Percentiles rank a stretch among this genome's conserved stretches.
Conservation (phyloP, 2,888 invertebrate genomes). For the Cinara cedri region DNA sequence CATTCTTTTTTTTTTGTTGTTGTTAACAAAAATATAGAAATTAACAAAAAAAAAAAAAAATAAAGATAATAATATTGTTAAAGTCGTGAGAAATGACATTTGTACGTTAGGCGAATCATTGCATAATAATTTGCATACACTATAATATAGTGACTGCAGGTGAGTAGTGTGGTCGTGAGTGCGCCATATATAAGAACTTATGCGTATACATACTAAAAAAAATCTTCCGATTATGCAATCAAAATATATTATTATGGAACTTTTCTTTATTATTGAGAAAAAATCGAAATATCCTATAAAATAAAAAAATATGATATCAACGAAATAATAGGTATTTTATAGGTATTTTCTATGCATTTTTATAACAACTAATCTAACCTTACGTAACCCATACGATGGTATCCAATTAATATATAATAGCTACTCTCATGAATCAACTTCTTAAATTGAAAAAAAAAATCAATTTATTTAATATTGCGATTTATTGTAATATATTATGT, state of each 20-base stretch:
- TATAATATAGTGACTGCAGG: neutral
- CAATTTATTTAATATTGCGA: too few relatives aligned
- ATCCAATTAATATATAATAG: too few relatives aligned
- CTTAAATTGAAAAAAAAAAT: too few relatives aligned
- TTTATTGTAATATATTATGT: too few relatives aligned
- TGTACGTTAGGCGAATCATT: neutral
- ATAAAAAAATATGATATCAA: too few relatives aligned
- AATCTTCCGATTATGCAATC: constrained; percentile 25
- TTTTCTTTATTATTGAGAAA: too few relatives aligned
- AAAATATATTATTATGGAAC: neutral
- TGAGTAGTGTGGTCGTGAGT: neutral
- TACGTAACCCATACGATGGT: too few relatives aligned
- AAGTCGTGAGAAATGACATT: constrained; percentile 22
- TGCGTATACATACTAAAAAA: constrained; percentile 13
- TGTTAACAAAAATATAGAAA: constrained; percentile 14
- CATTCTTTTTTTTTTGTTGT: neutral
- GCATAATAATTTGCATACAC: constrained; percentile 20
- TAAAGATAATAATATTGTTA: neutral
- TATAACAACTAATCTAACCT: too few relatives aligned
- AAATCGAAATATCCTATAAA: too few relatives aligned
- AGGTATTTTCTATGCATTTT: too few relatives aligned
- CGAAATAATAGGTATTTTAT: too few relatives aligned
- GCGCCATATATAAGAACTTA: constrained; percentile 18
- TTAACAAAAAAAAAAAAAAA: constrained; percentile 13
- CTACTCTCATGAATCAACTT: too few relatives aligned